Evolutionary conservation across 1,140 invertebrate genomes (phyloP).

Genomic region (Phenacoccus solenopsis): DNA sequence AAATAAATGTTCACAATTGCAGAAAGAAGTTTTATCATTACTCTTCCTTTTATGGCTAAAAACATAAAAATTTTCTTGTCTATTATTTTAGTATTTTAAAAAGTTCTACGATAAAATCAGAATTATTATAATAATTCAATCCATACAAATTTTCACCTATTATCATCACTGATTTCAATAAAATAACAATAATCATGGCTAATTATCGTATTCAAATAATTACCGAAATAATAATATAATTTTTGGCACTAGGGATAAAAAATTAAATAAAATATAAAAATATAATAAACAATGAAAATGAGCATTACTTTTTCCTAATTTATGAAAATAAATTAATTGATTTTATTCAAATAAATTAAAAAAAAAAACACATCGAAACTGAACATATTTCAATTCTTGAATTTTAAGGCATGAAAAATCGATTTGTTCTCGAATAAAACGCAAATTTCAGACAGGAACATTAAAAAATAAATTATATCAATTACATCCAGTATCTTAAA

Average conservation of each 20-base stretch:
- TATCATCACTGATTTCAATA: too few species aligned
- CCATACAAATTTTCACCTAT: too few species aligned
- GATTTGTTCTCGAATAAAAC: too few species aligned
- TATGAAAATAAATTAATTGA: neutral
- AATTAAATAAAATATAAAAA: neutral
- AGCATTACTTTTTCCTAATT: neutral
- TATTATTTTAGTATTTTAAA: too few species aligned
- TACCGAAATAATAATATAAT: neutral
- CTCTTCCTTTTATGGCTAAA: too few species aligned
- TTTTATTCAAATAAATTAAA: neutral
- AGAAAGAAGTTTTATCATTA: too few species aligned
- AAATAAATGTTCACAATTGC: too few species aligned
- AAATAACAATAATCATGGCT: neutral
- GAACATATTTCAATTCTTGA: too few species aligned
- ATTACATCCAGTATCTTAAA: neutral
- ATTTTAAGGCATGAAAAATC: too few species aligned
- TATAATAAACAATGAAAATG: neutral
- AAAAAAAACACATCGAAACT: neutral
- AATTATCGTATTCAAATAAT: neutral
- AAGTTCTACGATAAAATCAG: too few species aligned
- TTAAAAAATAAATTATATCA: neutral
- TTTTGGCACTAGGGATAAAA: constrained; percentile 10
- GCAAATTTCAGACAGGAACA: neutral
- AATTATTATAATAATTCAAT: too few species aligned
- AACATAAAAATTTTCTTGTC: too few species aligned